These are phyloP conservation scores for Antennarius maculatus DNA, from an alignment of 2,797 vertebrate genomes.

Conservation along the genomic window DNA sequence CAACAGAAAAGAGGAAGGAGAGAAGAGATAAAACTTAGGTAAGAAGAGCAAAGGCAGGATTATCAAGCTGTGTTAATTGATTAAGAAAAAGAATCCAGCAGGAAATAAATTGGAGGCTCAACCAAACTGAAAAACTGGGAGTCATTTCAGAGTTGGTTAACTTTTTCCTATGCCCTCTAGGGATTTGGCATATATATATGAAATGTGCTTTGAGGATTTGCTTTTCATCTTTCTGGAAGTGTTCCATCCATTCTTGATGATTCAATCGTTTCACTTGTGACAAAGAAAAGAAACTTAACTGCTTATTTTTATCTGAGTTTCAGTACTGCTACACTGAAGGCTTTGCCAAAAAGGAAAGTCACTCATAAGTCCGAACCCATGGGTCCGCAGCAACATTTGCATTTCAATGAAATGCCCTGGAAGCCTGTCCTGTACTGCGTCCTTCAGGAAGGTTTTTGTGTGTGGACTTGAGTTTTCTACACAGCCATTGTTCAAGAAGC, in stretches of 20 bases:
- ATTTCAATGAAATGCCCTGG: conserved; percentile 19
- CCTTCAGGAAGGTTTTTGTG: conserved; percentile 30
- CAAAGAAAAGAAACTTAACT: conserved; percentile 48
- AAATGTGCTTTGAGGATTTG: conserved; percentile 53
- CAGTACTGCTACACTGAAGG: conserved; percentile 40
- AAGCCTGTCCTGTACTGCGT: conserved; percentile 27
- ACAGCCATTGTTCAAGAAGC: conserved; percentile 16
- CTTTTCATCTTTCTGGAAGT: conserved; percentile 45
- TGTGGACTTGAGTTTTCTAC: conserved; percentile 22
- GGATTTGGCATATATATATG: conserved; percentile 43
- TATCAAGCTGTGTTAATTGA: conserved; percentile 79
- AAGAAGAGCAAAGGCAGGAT: conserved; percentile 77
- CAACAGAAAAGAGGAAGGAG: conserved; percentile 62
- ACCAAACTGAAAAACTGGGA: conserved; percentile 52
- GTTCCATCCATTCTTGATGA: conserved; percentile 45
- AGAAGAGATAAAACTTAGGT: conserved; percentile 81
- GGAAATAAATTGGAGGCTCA: conserved; percentile 56
- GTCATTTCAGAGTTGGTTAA: conserved; percentile 49
- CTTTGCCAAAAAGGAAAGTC: conserved; percentile 50
- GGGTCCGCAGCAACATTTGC: conserved; percentile 32
- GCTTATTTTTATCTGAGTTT: conserved; percentile 56
- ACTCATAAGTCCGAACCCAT: conserved; percentile 51
- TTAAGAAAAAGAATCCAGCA: conserved; percentile 56
- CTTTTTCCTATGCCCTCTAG: conserved; percentile 44
- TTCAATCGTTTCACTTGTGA: conserved; percentile 57